Conservation (phyloP, 2,888 invertebrate genomes). For the Penaeus monodon region DNA sequence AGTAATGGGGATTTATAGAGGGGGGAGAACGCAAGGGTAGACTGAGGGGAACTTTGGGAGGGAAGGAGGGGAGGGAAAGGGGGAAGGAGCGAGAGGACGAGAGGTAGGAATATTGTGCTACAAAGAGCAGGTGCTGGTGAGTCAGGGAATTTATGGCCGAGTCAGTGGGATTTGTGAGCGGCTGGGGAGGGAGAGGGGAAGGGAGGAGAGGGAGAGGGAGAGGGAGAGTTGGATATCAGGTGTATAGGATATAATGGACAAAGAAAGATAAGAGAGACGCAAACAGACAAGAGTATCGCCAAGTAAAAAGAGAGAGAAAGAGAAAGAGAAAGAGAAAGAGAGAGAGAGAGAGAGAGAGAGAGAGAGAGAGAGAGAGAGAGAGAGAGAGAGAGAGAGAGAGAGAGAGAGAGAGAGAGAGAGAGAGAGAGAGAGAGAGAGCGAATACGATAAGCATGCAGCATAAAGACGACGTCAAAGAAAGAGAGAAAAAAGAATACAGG, state of each 20-base stretch:
- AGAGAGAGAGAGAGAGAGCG: too few relatives aligned
- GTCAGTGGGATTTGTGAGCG: neutral
- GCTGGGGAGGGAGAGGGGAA: neutral
- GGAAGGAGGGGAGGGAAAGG: too few relatives aligned
- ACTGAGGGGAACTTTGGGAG: neutral
- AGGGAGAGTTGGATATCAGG: neutral
- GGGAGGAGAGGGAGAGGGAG: neutral
- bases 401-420: too few relatives aligned
- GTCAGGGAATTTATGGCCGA: constrained; percentile 5
- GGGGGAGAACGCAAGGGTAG: neutral
- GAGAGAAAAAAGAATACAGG: neutral
- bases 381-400: too few relatives aligned
- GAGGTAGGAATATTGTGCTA: too few relatives aligned
- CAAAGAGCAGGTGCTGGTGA: constrained; percentile 3
- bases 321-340: too few relatives aligned
- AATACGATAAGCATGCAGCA: too few relatives aligned
- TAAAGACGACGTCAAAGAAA: neutral
- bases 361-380: too few relatives aligned
- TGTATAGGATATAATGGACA: neutral
- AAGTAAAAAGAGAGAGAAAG: too few relatives aligned
- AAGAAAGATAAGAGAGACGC: too few relatives aligned
- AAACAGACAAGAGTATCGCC: neutral
- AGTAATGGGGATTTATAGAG: neutral
- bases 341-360: too few relatives aligned
- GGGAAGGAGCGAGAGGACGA: too few relatives aligned